These are phyloP conservation scores for Sebastiscus albofasciatus DNA, from an alignment of 2,797 vertebrate species.

Conservation along the genomic window DNA sequence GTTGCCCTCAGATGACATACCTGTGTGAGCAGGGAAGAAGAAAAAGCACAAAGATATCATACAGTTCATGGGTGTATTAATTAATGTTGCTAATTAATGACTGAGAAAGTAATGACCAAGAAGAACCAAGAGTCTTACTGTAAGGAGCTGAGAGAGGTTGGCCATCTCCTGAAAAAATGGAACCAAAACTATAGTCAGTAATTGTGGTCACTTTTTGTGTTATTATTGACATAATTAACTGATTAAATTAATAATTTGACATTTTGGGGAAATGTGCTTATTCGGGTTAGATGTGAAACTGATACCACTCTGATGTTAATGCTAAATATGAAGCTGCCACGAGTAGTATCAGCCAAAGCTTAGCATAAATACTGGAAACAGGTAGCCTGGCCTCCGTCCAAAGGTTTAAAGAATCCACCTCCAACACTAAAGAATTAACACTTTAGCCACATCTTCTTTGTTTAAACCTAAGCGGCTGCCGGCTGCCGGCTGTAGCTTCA, in stretches of 20 bases:
- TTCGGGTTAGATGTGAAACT: background rate
- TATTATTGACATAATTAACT: background rate
- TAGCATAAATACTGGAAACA: background rate
- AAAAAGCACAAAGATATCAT: background rate
- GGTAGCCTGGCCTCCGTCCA: background rate
- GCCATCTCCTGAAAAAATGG: constrained; percentile 39
- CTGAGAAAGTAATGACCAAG: background rate
- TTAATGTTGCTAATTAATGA: background rate
- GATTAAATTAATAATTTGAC: background rate
- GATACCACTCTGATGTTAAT: background rate
- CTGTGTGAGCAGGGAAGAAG: constrained; percentile 33
- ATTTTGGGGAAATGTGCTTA: background rate
- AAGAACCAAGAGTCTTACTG: constrained; percentile 37
- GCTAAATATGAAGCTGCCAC: background rate
- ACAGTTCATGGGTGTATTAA: background rate
- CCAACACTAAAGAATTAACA: background rate
- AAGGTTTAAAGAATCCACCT: background rate
- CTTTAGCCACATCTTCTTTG: background rate
- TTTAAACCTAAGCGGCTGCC: background rate
- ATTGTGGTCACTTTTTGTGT: background rate
- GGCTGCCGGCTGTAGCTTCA: background rate
- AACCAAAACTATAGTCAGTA: constrained; percentile 5
- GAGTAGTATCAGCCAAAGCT: background rate
- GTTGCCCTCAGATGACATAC: background rate
- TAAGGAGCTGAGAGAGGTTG: background rate